A percentile compares a stretch with the other conserved stretches of the same genome.
Conservation (phyloP, 2,888 invertebrate genomes). For the Tetragonula carbonaria region DNA sequence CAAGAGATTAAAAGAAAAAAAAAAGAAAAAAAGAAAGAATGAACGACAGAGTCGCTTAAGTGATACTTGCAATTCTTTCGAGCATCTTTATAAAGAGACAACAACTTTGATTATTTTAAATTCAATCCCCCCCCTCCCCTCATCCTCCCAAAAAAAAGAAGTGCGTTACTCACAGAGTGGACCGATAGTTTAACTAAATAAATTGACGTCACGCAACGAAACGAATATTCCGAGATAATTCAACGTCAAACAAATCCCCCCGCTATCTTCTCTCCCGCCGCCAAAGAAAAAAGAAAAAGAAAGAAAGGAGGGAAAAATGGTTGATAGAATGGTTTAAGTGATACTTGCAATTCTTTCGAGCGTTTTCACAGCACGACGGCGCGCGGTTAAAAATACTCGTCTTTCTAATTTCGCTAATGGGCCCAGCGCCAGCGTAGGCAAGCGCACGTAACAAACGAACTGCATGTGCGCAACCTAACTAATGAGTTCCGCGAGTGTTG, state of each 20-base stretch:
- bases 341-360: constrained; percentile 14
- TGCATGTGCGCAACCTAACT: constrained; percentile 45
- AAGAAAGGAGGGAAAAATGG: too few species aligned
- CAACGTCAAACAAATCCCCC: background rate
- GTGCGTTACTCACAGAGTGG: background rate
- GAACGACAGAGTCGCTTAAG: background rate
- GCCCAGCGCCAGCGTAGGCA: constrained; percentile 33
- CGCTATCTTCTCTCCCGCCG: too few species aligned
- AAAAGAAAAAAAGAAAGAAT: too few species aligned
- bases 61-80: constrained; percentile 18
- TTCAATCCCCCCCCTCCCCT: too few species aligned
- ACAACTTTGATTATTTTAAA: too few species aligned
- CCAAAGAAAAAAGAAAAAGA: background rate
- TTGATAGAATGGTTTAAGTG: background rate
- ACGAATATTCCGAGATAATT: background rate
- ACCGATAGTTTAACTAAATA: background rate
- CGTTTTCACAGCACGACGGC: constrained; percentile 18
- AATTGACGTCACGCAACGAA: background rate
- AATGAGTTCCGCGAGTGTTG: constrained; percentile 55
- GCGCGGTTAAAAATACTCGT: constrained; percentile 30
- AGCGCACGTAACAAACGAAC: constrained; percentile 36
- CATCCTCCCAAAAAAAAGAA: background rate
- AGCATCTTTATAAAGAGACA: constrained; percentile 4
- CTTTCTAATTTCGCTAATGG: constrained; percentile 58
- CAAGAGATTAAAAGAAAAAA: too few species aligned